phyloP scores from a whole-genome alignment of 2,797 vertebrate genomes.

The Protonibea diacanthus region DNA sequence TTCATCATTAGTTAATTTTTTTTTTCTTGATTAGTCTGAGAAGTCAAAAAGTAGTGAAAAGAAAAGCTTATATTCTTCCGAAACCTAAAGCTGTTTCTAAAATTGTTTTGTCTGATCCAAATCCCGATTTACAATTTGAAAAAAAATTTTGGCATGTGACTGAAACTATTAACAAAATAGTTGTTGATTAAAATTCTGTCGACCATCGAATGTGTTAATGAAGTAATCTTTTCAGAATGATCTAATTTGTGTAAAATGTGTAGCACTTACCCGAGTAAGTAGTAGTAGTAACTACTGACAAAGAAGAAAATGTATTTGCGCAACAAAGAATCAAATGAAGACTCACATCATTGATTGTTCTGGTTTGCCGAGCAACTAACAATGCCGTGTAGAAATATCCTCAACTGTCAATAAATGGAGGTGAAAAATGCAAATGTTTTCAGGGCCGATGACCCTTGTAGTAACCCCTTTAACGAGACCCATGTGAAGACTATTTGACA shows the following conservation, averaged over 20 bases:
- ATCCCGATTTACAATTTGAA: neutral
- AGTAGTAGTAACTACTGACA: no score
- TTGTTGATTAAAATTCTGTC: neutral
- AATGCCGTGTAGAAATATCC: conserved; percentile 10
- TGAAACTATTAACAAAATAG: neutral
- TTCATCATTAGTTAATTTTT: no score
- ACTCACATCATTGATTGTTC: neutral
- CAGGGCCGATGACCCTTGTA: neutral
- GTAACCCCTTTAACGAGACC: neutral
- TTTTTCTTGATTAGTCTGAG: neutral
- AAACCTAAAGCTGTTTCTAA: neutral
- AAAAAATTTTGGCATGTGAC: neutral
- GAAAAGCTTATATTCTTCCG: neutral
- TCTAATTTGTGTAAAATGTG: neutral
- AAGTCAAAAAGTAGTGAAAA: neutral
- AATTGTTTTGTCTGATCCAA: neutral
- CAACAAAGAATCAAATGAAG: neutral
- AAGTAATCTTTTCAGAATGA: neutral
- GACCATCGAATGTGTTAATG: neutral
- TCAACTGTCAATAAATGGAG: neutral
- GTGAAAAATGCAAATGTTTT: neutral
- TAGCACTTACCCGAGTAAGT: no score
- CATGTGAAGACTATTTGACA: conserved; percentile 47
- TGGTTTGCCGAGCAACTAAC: neutral
- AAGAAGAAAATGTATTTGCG: conserved; percentile 1